Conservation (phyloP, 2,888 invertebrate species). For the Tupiocoris notatus region DNA sequence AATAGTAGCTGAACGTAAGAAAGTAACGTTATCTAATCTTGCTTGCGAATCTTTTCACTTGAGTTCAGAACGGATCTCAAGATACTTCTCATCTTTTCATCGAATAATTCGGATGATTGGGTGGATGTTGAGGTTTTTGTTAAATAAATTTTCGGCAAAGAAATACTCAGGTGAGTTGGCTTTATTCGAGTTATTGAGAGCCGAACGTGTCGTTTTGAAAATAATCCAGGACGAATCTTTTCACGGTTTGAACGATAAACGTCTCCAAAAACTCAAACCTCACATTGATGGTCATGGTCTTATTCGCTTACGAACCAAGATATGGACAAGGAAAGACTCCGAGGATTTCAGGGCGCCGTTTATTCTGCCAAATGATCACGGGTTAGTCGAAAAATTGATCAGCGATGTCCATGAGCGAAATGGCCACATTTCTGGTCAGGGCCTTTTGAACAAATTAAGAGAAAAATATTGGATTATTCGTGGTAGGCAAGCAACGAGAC, state of each 20-base stretch:
- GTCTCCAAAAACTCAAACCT: background rate
- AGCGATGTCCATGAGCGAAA: constrained; percentile 8
- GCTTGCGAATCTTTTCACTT: background rate
- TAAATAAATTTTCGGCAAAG: background rate
- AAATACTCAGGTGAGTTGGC: background rate
- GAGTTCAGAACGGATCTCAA: background rate
- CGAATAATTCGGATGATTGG: background rate
- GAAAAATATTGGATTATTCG: constrained; percentile 42
- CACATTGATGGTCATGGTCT: constrained; percentile 1
- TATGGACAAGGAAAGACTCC: constrained; percentile 25
- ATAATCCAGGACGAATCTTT: background rate
- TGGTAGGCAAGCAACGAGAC: constrained; percentile 25
- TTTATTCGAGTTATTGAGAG: background rate
- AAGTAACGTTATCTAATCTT: background rate
- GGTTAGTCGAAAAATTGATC: constrained; percentile 22
- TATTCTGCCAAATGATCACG: constrained; percentile 34
- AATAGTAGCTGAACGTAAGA: constrained; percentile 18
- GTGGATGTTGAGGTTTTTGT: background rate
- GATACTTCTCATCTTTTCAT: background rate
- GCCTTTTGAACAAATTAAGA: constrained; percentile 26
- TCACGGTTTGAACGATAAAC: background rate
- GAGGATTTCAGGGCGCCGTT: constrained; percentile 33
- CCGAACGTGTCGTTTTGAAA: background rate
- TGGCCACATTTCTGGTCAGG: constrained; percentile 26
- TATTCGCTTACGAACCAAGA: constrained; percentile 23